phyloP scores from a whole-genome alignment of 2,113 vertebrate species.

The Todiramphus saurophagus region DNA sequence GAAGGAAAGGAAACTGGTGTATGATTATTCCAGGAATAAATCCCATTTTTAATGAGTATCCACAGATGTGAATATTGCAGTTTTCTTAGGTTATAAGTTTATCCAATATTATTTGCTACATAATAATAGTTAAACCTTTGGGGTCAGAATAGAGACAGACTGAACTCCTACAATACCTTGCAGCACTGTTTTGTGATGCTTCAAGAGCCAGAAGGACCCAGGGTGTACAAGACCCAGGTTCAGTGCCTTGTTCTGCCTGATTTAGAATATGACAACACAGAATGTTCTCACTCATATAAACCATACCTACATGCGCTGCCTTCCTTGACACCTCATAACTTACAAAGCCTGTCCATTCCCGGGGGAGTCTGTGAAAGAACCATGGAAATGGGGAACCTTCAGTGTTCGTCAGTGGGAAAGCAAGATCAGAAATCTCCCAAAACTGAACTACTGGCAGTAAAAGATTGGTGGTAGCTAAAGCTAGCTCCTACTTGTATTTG shows the following conservation, averaged over 20 bases:
- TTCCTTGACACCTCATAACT: background rate
- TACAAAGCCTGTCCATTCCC: background rate
- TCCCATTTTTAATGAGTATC: background rate
- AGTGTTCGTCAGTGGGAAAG: background rate
- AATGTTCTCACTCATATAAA: background rate
- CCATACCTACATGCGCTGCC: background rate
- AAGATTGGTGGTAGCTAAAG: background rate
- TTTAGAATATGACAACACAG: background rate
- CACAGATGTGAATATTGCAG: background rate
- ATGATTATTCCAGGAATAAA: background rate
- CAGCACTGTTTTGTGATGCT: background rate
- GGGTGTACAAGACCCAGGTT: background rate
- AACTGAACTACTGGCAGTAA: background rate
- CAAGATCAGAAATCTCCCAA: background rate
- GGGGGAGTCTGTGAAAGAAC: background rate
- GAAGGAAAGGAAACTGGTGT: background rate
- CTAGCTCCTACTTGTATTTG: background rate
- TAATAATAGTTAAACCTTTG: background rate
- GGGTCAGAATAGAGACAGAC: background rate
- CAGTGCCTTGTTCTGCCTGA: background rate
- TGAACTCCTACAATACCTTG: background rate
- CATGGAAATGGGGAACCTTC: background rate
- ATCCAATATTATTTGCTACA: background rate
- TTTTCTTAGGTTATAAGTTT: background rate
- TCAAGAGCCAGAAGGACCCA: background rate